phyloP scores from a whole-genome alignment of 2,797 vertebrate genomes.

The Denticeps clupeoides region DNA sequence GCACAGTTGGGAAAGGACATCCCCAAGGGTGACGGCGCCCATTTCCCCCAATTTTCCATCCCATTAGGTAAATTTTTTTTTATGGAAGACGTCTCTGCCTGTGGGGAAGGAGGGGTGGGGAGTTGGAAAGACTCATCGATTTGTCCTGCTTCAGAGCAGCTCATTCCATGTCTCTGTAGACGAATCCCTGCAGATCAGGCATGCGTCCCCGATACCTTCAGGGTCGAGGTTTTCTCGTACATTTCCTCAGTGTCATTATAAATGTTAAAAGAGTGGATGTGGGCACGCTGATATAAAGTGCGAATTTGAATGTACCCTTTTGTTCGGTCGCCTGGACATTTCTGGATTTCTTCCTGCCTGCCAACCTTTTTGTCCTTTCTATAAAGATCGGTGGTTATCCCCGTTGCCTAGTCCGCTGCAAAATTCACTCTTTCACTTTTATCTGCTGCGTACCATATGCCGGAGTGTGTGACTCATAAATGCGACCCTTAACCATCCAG shows the following conservation, averaged over 20 bases:
- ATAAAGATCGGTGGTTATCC: no score
- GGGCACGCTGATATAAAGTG: no score
- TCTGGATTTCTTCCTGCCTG: no score
- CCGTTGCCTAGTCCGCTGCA: no score
- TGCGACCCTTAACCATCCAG: no score
- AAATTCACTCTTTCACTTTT: no score
- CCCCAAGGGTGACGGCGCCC: slow-evolving; percentile 26
- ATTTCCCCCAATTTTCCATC: slow-evolving; percentile 44
- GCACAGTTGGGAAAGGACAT: slow-evolving; percentile 18
- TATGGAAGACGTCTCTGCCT: slow-evolving; percentile 26
- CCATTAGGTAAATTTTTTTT: slow-evolving; percentile 45
- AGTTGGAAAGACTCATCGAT: slow-evolving; percentile 30
- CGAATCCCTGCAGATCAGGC: slow-evolving; percentile 28
- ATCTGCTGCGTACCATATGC: no score
- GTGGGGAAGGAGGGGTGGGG: slow-evolving; percentile 8
- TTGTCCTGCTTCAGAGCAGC: slow-evolving; percentile 34
- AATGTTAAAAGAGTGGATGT: slow-evolving; percentile 17
- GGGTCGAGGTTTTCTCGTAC: slow-evolving; percentile 27
- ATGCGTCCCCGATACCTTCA: no score
- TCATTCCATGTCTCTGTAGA: slow-evolving; percentile 24
- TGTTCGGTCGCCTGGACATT: no score
- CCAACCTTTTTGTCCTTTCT: no score
- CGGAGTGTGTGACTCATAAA: no score
- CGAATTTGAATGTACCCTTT: no score
- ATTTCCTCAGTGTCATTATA: slow-evolving; percentile 22